Evolutionary conservation across 1,140 invertebrate genomes (phyloP).

Genomic region (Eubasilissa regina): DNA sequence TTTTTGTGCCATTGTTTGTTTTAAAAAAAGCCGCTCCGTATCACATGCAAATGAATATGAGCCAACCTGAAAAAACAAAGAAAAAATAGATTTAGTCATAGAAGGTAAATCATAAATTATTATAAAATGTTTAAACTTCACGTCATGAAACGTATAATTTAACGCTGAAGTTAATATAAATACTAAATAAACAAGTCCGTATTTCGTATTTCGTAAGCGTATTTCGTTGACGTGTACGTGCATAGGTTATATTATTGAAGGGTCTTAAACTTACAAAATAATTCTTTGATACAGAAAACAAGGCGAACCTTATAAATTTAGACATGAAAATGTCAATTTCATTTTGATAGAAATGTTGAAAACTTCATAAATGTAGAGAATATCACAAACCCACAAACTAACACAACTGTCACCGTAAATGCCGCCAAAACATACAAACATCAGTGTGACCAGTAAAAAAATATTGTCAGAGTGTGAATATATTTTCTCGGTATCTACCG

Average conservation of each 20-base stretch:
- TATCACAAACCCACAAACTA: not conserved
- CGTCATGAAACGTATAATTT: not conserved
- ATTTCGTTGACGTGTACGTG: not conserved
- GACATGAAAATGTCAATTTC: slow-evolving; percentile 10
- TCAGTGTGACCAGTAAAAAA: not conserved
- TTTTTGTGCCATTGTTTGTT: slow-evolving; percentile 62
- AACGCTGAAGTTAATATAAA: not conserved
- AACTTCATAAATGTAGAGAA: not conserved
- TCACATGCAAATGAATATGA: not conserved
- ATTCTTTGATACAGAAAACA: not conserved
- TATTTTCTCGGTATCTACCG: too few relatives aligned
- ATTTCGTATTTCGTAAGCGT: not conserved
- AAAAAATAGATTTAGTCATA: not conserved
- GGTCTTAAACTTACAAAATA: slow-evolving; percentile 4
- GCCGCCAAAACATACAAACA: slow-evolving; percentile 12
- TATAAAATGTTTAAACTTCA: not conserved
- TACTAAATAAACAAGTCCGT: not conserved
- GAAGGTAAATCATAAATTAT: not conserved
- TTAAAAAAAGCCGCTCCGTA: slow-evolving; percentile 13
- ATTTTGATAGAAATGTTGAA: not conserved
- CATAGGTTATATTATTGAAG: not conserved
- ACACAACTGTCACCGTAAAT: not conserved
- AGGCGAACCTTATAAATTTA: not conserved
- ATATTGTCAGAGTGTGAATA: too few relatives aligned
- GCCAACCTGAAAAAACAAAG: slow-evolving; percentile 17